Base-by-base conservation (phyloP, 92 coral and sea anemone genomes). In the Paragorgia papillata region DNA sequence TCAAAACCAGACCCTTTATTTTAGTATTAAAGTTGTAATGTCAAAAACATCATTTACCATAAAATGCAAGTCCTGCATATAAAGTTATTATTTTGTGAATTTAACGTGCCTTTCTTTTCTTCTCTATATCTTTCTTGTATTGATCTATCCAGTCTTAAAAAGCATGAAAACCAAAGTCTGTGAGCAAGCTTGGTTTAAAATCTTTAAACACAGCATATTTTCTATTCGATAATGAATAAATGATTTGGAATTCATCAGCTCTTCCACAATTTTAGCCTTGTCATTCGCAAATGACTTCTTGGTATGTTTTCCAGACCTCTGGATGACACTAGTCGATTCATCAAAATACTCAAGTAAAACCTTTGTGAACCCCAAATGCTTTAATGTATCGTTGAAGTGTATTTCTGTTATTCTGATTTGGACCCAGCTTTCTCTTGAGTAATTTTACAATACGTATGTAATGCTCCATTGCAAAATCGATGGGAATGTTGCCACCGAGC, bases 401-500 rank as follows among this genome's bases (percentile, higher is more conserved):
- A 24, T 67, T 51, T 44, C 48, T 40, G n/a, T n/a, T n/a, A 29
- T 67, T 66, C 40, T 74, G 34, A 43, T 75, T 83, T 22, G 62
- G 30, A 7, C 87, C 80, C 41, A 84, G 80, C 37, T 84, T 79
- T 68, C 80, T 79, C 20, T 64, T 66, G 0, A 76, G 74, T 30
- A 43, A 66, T 51, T 84, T 84, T 0, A 79, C 66, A 32, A 78
- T 78, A 29, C 58, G 67, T 14, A 77, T 84, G 43, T 78, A 54
- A n/a, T 78, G 83, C 31, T 84, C 88, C 43, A 78, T 64, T 3
- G 80, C 88, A 12, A 84, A 68, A 40, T 84, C 84, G 8, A 84
- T 30, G 0, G 73, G 60, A 2, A 84, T 66, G 21, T 84, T 84
- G 7, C 68, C 50, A 19, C 88, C 88, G 25, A 20, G 54, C 1